Evolutionary conservation across 2,888 invertebrate genomes (phyloP).

Genomic region (Drosophila neonasuta): DNA sequence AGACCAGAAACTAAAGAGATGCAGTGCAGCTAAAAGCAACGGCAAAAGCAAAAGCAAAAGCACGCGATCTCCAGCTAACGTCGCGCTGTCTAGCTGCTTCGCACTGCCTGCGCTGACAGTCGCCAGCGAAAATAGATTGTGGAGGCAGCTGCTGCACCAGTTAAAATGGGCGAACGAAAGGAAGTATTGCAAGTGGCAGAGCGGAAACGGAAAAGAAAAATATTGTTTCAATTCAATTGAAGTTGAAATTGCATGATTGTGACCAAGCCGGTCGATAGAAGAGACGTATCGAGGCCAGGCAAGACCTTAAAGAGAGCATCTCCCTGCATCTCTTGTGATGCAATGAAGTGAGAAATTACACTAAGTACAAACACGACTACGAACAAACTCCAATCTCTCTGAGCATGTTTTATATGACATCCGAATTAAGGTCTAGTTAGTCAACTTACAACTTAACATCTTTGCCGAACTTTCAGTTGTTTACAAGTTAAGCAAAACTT

Average conservation of each 20-base stretch:
- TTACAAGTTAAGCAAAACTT: too few relatives aligned
- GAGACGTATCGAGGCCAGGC: neutral
- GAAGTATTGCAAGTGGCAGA: constrained; percentile 61
- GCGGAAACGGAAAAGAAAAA: constrained; percentile 77
- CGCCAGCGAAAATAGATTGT: constrained; percentile 42
- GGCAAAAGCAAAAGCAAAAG: neutral
- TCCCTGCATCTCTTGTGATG: neutral
- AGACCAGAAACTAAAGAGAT: neutral
- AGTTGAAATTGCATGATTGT: constrained; percentile 76
- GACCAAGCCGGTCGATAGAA: constrained; percentile 50
- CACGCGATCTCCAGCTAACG: constrained; percentile 36
- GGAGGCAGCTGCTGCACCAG: too few relatives aligned
- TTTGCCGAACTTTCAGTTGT: too few relatives aligned
- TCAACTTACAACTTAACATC: too few relatives aligned
- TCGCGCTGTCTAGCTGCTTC: constrained; percentile 17
- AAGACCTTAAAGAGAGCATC: neutral
- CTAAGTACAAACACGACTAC: constrained; percentile 10
- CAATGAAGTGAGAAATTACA: constrained; percentile 16
- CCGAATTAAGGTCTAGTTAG: too few relatives aligned
- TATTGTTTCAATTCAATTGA: constrained; percentile 80
- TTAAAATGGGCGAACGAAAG: constrained; percentile 11
- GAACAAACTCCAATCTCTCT: neutral
- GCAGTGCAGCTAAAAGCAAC: constrained; percentile 26
- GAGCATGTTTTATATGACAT: neutral
- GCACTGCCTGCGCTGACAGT: constrained; percentile 29